These are phyloP conservation scores for Episyrphus balteatus DNA, from an alignment of 1,140 invertebrate genomes.

Conservation along the genomic window DNA sequence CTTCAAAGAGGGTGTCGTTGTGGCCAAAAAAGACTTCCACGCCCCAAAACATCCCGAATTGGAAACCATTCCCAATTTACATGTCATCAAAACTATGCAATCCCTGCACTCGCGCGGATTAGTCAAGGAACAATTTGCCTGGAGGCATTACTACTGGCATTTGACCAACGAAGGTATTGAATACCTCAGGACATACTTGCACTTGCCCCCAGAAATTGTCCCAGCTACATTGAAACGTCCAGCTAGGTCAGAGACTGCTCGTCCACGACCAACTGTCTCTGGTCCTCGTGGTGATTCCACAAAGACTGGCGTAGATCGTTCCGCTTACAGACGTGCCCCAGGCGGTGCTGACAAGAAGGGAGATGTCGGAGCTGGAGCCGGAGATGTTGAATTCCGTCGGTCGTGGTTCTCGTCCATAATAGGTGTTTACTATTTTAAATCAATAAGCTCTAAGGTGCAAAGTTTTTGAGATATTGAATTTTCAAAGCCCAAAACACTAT, in stretches of 20 bases:
- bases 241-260: constrained; percentile 59
- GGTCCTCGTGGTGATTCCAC: constrained; percentile 38
- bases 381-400: constrained; percentile 66
- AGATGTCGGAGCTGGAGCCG: constrained; percentile 77
- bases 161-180: constrained; percentile 94
- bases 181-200: constrained; percentile 82
- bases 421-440: not conserved
- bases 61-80: constrained; percentile 84
- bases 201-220: constrained; percentile 92
- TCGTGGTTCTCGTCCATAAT: constrained; percentile 34
- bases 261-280: constrained; percentile 54
- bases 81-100: constrained; percentile 93
- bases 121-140: constrained; percentile 96
- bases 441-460: too few species aligned
- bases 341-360: constrained; percentile 69
- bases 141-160: constrained; percentile 98
- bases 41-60: constrained; percentile 85
- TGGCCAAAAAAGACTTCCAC: constrained; percentile 90
- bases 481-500: too few species aligned
- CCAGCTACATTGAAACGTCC: constrained; percentile 86
- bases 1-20: constrained; percentile 90
- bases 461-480: too few species aligned
- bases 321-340: constrained; percentile 62
- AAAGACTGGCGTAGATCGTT: constrained; percentile 50
- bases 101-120: constrained; percentile 87